A percentile compares a stretch with the other conserved stretches of the same genome.
Conservation (phyloP, 2,888 invertebrate species). For the Rhamphomyia laevipes region DNA sequence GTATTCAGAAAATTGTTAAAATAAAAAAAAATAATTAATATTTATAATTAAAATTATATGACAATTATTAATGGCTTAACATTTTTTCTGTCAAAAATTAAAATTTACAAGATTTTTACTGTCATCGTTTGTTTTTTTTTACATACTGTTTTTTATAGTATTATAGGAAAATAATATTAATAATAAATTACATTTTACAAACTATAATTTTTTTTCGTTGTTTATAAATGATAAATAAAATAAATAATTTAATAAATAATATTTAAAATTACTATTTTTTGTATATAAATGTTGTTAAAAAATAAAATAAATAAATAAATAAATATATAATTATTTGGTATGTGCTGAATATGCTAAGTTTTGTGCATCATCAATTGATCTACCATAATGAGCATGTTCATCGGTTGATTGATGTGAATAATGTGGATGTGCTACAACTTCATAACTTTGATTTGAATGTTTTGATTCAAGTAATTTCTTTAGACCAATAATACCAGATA, state of each 20-base stretch:
- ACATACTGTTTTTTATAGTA: background rate
- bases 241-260: background rate
- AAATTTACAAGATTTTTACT: background rate
- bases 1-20: too few relatives aligned
- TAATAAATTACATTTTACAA: background rate
- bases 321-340: constrained; percentile 22
- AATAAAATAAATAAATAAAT: constrained; percentile 27
- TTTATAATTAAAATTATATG: too few relatives aligned
- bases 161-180: too few relatives aligned
- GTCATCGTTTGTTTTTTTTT: background rate
- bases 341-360: constrained; percentile 62
- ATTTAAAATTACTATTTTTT: background rate
- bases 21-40: too few relatives aligned
- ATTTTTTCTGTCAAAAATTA: background rate
- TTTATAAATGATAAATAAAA: too few relatives aligned
- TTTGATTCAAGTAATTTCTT: constrained; percentile 64
- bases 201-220: too few relatives aligned
- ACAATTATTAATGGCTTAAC: too few relatives aligned
- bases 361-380: constrained; percentile 54
- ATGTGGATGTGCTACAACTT: constrained; percentile 60
- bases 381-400: constrained; percentile 48
- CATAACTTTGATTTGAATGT: constrained; percentile 58
- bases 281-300: background rate
- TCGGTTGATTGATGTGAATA: constrained; percentile 43
- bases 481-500: constrained; percentile 59